These are phyloP conservation scores for Teinopalpus imperialis DNA, from an alignment of 2,888 invertebrate species.

Conservation along the genomic window DNA sequence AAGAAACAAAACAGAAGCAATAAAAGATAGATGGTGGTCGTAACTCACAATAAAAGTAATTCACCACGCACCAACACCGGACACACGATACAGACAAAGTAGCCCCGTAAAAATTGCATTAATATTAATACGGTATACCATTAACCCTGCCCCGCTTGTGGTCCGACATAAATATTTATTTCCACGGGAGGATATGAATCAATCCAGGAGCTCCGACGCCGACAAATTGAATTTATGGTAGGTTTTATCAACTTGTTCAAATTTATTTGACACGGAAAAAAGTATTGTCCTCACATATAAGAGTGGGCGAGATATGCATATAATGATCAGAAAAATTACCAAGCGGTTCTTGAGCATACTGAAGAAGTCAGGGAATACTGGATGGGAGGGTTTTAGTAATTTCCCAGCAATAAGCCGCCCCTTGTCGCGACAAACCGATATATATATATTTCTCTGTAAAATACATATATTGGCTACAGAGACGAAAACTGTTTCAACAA, in stretches of 20 bases:
- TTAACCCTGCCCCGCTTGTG: conserved; percentile 29
- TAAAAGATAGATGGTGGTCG: conserved; percentile 7
- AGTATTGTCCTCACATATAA: too few relatives aligned
- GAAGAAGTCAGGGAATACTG: too few relatives aligned
- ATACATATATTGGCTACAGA: too few relatives aligned
- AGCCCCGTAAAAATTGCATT: conserved; percentile 38
- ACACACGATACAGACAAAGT: conserved; percentile 23
- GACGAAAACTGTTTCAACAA: too few relatives aligned
- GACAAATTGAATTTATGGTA: conserved; percentile 10
- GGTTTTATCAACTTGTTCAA: background rate
- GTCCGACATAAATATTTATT: conserved; percentile 20
- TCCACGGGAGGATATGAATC: conserved; percentile 13
- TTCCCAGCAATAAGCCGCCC: too few relatives aligned
- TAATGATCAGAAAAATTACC: too few relatives aligned
- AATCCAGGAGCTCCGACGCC: conserved; percentile 10
- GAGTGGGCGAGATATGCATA: too few relatives aligned
- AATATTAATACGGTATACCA: conserved; percentile 42
- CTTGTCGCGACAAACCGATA: too few relatives aligned
- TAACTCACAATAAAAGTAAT: conserved; percentile 3
- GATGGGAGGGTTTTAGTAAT: too few relatives aligned
- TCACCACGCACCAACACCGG: background rate
- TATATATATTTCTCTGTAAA: too few relatives aligned
- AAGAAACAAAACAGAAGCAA: conserved; percentile 6
- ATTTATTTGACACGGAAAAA: too few relatives aligned
- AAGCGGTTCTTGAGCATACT: too few relatives aligned